Conservation (phyloP, 2,113 vertebrate genomes). For the Jaculus jaculus region DNA sequence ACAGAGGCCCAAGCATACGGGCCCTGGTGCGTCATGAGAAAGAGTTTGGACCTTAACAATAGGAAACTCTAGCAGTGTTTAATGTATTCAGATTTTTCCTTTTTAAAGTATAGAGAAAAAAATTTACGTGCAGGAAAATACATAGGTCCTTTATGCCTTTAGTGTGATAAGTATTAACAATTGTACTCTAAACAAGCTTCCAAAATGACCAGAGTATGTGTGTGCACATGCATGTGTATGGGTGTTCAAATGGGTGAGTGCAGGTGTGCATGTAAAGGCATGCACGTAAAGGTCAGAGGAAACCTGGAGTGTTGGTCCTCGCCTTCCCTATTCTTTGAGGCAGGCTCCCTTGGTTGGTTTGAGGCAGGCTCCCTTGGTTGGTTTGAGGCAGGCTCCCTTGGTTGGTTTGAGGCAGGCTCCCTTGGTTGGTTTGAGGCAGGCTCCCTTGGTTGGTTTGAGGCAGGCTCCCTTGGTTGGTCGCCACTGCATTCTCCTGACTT, state of each 20-base stretch:
- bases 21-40: neutral
- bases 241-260: no score
- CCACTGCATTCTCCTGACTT: no score
- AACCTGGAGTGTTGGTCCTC: no score
- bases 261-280: no score
- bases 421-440: no score
- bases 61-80: neutral
- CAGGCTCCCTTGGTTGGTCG: neutral
- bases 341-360: neutral
- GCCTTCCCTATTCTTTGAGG: neutral
- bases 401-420: neutral
- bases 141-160: no score
- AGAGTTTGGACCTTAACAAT: neutral
- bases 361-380: neutral
- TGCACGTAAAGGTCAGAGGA: no score
- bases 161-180: neutral
- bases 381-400: neutral
- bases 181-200: neutral
- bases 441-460: neutral
- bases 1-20: neutral
- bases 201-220: neutral
- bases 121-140: neutral
- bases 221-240: neutral
- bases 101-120: no score
- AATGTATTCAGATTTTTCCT: neutral